Base-by-base conservation (phyloP, 2,888 invertebrate genomes). In the Tipula lateralis region DNA sequence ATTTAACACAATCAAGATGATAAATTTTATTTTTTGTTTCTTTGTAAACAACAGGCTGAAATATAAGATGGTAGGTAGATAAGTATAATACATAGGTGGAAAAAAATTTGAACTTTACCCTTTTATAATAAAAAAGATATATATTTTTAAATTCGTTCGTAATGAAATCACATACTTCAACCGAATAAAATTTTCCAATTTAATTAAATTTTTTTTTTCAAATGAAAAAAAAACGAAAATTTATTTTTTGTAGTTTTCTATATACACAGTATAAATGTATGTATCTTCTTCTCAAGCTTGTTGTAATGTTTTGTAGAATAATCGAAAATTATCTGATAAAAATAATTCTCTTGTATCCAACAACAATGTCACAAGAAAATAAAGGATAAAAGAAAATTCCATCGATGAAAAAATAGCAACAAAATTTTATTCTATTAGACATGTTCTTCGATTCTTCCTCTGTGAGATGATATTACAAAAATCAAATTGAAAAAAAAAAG, bases 281-380 rank as follows among this genome's bases (percentile, higher is more conserved):
- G n/a, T n/a, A 24, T 66, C 66, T 39, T 24, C 24, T 66, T 66
- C 19, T 66, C 66, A 7, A 66, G 3, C 3, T 24, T 24, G 9
- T 19, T 6, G 16, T 50, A n/a, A 4, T 66, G 19, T 66, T 66
- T 24, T 66, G 44, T 44, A n/a, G 13, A 66, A 66, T 24, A 19
- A 66, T 66, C 66, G 66, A 66, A 66, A 66, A 66, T 66, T 66
- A 66, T 66, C 66, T 66, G 66, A 66, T 24, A 19, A 66, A 66
- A 66, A 66, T 66, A 66, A 66, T 66, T 66, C 24, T 66, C 24
- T 66, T 66, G 66, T 66, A 66, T 3, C 66, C 66, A 66, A 66
- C 24, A 66, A 5, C 44, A 44, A 4, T 16, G 7, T 4, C 44
- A n/a, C 12, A 24, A n/a, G 3, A 19, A 24, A 66, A n/a, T n/a